Conservation (phyloP, 2,113 vertebrate species). For the Neogale vison region DNA sequence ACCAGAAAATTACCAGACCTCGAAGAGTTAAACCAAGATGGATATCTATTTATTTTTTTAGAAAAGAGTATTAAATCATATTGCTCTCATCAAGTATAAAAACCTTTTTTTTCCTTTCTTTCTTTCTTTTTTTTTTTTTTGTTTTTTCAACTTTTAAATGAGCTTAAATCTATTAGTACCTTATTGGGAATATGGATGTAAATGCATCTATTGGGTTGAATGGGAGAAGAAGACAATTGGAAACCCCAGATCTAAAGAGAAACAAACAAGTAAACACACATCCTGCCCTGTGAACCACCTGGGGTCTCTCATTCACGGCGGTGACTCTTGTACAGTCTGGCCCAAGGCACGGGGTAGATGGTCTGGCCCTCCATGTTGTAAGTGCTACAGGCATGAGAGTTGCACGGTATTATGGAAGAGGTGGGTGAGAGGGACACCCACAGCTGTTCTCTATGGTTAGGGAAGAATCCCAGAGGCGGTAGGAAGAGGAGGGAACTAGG, state of each 20-base stretch:
- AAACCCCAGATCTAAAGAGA: neutral
- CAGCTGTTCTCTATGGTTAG: neutral
- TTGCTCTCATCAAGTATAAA: neutral
- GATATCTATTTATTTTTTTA: neutral
- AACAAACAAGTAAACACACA: neutral
- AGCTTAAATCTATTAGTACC: neutral
- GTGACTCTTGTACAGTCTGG: neutral
- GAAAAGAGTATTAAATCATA: neutral
- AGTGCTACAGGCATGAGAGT: neutral
- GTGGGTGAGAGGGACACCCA: fast-evolving
- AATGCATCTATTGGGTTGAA: neutral
- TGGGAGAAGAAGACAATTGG: neutral
- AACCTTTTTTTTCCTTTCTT: neutral
- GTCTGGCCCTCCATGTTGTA: too few species aligned
- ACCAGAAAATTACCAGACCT: neutral
- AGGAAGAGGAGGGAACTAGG: neutral
- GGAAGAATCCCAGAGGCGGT: neutral
- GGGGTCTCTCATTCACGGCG: neutral
- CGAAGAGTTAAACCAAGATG: neutral
- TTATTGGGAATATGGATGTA: neutral
- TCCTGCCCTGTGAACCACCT: neutral
- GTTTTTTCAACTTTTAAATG: neutral
- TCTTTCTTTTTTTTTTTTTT: neutral
- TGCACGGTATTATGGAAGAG: neutral
- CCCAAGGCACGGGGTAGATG: fast-evolving